Percentiles rank a stretch among this genome's conserved stretches.
Conservation (phyloP, 2,888 invertebrate genomes). For the Autographa pulchrina region DNA sequence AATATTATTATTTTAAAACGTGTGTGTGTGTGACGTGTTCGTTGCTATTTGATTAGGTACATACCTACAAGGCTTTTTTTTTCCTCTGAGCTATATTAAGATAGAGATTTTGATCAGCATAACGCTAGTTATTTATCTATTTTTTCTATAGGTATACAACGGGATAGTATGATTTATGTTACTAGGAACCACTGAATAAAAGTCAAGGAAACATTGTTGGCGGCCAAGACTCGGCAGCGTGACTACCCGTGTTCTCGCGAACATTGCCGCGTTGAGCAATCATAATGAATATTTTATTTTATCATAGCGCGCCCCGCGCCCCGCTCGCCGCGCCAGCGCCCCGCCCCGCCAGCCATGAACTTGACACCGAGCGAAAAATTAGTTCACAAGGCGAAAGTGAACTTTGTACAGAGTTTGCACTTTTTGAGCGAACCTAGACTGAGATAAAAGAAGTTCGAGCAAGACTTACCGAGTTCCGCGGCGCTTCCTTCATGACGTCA, state of each 20-base stretch:
- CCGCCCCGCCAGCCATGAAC: constrained; percentile 81
- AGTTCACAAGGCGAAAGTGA: constrained; percentile 89
- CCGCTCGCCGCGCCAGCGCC: constrained; percentile 53
- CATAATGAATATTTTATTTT: constrained; percentile 90
- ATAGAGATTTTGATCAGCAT: too few relatives aligned
- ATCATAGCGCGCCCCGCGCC: constrained; percentile 78
- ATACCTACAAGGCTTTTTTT: too few relatives aligned
- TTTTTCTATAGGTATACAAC: too few relatives aligned
- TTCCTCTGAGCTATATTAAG: too few relatives aligned
- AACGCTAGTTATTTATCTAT: too few relatives aligned
- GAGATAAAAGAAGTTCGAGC: constrained; percentile 85
- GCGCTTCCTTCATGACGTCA: constrained; percentile 46
- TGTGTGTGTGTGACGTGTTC: too few relatives aligned
- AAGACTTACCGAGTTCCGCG: constrained; percentile 56
- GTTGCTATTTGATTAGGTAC: too few relatives aligned
- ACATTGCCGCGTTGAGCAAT: constrained; percentile 85
- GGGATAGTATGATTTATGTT: too few relatives aligned
- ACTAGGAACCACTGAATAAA: too few relatives aligned
- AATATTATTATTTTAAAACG: too few relatives aligned
- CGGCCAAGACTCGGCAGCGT: constrained; percentile 64
- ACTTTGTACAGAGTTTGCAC: constrained; percentile 88
- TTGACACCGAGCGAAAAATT: constrained; percentile 89
- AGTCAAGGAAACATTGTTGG: constrained; percentile 30
- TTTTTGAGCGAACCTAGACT: constrained; percentile 86
- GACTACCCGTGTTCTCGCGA: constrained; percentile 76